Base-by-base conservation (phyloP, 2,113 vertebrate species). In the Aspiorhynchus laticeps region DNA sequence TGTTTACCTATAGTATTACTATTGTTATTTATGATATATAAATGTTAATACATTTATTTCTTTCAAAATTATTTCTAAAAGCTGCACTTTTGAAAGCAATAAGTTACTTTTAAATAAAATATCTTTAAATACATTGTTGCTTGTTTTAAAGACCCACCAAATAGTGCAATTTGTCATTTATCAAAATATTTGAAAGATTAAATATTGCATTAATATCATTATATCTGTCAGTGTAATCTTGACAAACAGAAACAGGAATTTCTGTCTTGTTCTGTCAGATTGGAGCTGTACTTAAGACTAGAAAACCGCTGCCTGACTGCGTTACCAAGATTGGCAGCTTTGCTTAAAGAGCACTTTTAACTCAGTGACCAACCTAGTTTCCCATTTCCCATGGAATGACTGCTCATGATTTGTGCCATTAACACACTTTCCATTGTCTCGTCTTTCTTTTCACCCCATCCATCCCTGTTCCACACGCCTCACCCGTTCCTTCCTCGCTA, bases 361-460 rank as follows among this genome's bases (percentile, higher is more conserved):
- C 71, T 53, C 74, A 56, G 36, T 53, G 28, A 67, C 21, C 43
- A 61, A 19, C 84, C 48, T 51, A 86, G 14, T 81, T 67, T 77
- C 73, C 59, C 43, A 21, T 79, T 56, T 79, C 26, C 43, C 9
- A 78, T 46, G 51, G 31, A 74, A 76, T 78, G 48, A 77, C 61
- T 84, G 19, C 17, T 51, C 61, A 83, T n/a, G 36, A 36, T 84
- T 65, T 77, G 26, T 56, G 69, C 71, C 53, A 36, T 78, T 86
- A 79, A 4, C 21, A 80, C 56, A 75, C 77, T 46, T 75, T 77
- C 83, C 53, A 74, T 33, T 9, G 74, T 84, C 86, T 81, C 46
- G 71, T 67, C 67, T 74, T 74, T 84, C 31, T 74, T 63, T 80
- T 41, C 21, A 48, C 67, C 31, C 67, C 14, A 43, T 83, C 33